These are phyloP conservation scores for Onthophagus sagittarius DNA, from an alignment of 2,888 invertebrate species.

Conservation along the genomic window DNA sequence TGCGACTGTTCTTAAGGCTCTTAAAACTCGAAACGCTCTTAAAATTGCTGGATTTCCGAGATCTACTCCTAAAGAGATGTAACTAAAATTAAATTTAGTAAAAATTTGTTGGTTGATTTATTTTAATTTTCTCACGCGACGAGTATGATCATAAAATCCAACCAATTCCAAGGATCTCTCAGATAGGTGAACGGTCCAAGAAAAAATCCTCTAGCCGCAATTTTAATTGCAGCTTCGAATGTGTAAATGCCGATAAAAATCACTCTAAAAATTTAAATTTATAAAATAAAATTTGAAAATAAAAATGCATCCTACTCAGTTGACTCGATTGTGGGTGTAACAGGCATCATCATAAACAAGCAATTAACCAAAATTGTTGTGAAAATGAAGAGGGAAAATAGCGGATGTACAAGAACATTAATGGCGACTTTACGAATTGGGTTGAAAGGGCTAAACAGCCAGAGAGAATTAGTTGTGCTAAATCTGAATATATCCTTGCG, in stretches of 20 bases:
- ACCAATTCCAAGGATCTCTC: constrained; percentile 99
- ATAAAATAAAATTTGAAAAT: constrained; percentile 3
- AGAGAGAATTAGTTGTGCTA: constrained; percentile 94
- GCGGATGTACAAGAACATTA: constrained; percentile 96
- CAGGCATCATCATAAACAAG: constrained; percentile 98
- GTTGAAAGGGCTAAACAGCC: constrained; percentile 95
- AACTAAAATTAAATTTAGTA: constrained; percentile 66
- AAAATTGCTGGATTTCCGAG: constrained; percentile 98
- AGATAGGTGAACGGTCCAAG: constrained; percentile 99
- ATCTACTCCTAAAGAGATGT: constrained; percentile 98
- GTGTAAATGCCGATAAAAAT: constrained; percentile 99
- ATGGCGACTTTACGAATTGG: constrained; percentile 96
- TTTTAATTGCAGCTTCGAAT: constrained; percentile 98
- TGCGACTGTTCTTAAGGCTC: constrained; percentile 99
- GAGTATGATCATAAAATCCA: constrained; percentile 99
- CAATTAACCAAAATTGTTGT: constrained; percentile 98
- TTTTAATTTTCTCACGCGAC: constrained; percentile 97
- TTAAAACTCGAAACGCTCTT: constrained; percentile 98
- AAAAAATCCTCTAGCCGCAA: constrained; percentile 99
- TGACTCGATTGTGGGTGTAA: constrained; percentile 89
- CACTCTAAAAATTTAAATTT: constrained; percentile 64
- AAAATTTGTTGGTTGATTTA: too few species aligned
- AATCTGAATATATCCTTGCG: constrained; percentile 99
- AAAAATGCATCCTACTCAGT: constrained; percentile 81
- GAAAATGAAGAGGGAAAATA: constrained; percentile 97